Evolutionary conservation across 2,888 invertebrate species (phyloP), one percentile per base, ranked within the genome.

Genomic region (Parapristionchus giblindavisi): DNA sequence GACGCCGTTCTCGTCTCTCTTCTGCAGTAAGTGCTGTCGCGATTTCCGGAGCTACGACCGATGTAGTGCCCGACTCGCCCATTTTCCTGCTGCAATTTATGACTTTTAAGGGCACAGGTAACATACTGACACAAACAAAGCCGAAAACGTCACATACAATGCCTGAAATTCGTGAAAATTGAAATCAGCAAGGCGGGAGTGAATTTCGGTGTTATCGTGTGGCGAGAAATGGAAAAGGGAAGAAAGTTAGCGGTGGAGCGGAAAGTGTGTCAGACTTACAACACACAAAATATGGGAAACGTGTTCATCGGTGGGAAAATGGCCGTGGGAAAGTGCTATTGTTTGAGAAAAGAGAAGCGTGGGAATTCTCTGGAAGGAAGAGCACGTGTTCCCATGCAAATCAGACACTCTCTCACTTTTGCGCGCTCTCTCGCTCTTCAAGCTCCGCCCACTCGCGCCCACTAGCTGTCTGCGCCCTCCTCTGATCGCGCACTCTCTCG

Each of bases 1-100:
- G 72, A 27, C 82, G 72, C n/a, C 80, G 76, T 65, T 79, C 77
- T 1, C 79, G 71, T 32, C 80, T 72, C 66, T 82, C 80, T 63
- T 77, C 81, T 11, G 77, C 79, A 17, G 79, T 79, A 5, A 79
- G 48, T 24, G 76, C 63, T 14, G 63, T 17, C 11, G 63, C 11
- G 29, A 14, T 40, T 21, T 43, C 63, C 29, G 43, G 43, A 43
- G 3, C 43, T 27, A 3, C 43, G n/a, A n/a, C n/a, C n/a, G n/a
- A n/a, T n/a, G n/a, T n/a, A n/a, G n/a, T n/a, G n/a, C n/a, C n/a
- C n/a, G n/a, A n/a, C 40, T 40, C 63, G 17, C 38, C 60, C 60
- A 61, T 61, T n/a, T 61, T n/a, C 60, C 43, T 11, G 8, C 43
- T 43, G 17, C 43, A 43, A 43, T 43, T 43, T n/a, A n/a, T n/a